A percentile compares a stretch with the other conserved stretches of the same genome.
Conservation (phyloP, 2,797 vertebrate species). For the Avahi laniger region DNA sequence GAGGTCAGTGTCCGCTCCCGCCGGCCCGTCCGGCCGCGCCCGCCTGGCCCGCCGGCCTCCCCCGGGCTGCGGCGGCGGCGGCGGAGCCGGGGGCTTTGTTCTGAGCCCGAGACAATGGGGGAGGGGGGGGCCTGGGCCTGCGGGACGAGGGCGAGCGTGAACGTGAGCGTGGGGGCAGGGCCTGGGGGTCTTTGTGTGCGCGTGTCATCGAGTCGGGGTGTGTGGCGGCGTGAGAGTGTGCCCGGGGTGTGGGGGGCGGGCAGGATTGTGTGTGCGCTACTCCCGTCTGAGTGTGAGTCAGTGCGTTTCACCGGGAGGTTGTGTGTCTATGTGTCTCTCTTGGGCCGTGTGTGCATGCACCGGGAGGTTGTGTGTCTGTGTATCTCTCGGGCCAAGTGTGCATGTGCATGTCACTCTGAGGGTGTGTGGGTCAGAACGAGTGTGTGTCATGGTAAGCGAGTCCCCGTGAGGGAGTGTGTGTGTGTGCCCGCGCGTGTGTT, state of each 20-base stretch:
- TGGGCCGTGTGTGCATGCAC: neutral
- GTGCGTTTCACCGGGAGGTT: slow-evolving; percentile 40
- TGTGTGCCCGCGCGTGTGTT: neutral
- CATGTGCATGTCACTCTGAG: slow-evolving; percentile 47
- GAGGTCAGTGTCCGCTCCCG: slow-evolving; percentile 69
- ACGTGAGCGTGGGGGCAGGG: slow-evolving; percentile 67
- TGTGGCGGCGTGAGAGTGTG: neutral
- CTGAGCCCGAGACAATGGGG: slow-evolving; percentile 80
- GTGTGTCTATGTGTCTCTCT: neutral
- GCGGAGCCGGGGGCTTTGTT: slow-evolving; percentile 81
- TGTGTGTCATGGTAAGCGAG: slow-evolving; percentile 27
- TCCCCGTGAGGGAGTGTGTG: neutral
- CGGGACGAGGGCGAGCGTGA: slow-evolving; percentile 62
- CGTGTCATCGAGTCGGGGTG: slow-evolving; percentile 47
- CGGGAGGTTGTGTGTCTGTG: neutral
- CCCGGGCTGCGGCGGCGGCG: neutral
- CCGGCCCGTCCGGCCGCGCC: slow-evolving; percentile 44
- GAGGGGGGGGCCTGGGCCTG: slow-evolving; percentile 70
- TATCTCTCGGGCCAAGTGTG: neutral
- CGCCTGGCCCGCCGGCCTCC: neutral
- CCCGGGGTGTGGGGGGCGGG: neutral
- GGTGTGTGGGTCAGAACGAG: slow-evolving; percentile 42
- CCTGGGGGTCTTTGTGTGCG: slow-evolving; percentile 75
- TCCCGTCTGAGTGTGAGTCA: slow-evolving; percentile 34
- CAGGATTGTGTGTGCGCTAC: neutral